Evolutionary conservation across 2,888 invertebrate genomes (phyloP).

Genomic region (Heliconius ethilla): DNA sequence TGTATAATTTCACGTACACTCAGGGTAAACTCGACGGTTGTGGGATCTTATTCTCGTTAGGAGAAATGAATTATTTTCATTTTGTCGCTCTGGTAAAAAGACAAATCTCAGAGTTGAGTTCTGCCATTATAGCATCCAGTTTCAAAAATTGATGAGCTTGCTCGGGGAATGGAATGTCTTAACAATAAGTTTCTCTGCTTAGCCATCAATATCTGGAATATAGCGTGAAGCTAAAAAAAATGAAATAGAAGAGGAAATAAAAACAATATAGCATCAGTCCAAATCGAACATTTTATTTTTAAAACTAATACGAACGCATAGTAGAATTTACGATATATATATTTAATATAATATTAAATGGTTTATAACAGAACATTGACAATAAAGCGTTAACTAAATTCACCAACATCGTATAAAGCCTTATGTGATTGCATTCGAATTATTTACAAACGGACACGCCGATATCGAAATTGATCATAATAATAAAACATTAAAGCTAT

Average conservation of each 20-base stretch:
- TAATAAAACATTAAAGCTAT: conserved; percentile 78
- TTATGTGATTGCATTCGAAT: conserved; percentile 65
- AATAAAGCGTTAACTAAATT: conserved; percentile 76
- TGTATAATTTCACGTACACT: no score
- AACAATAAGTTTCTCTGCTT: background rate
- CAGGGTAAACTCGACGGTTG: no score
- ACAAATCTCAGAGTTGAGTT: background rate
- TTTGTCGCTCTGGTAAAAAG: background rate
- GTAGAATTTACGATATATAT: conserved; percentile 81
- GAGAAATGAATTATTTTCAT: background rate
- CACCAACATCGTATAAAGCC: conserved; percentile 76
- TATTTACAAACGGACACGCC: conserved; percentile 62
- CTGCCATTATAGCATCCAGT: no score
- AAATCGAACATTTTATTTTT: conserved; percentile 79
- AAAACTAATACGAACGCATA: conserved; percentile 80
- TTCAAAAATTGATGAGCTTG: no score
- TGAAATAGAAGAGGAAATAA: conserved; percentile 38
- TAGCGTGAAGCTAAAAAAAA: background rate
- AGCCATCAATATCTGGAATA: background rate
- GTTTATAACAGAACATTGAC: conserved; percentile 78
- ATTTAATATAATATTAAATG: conserved; percentile 75
- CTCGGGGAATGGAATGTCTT: background rate
- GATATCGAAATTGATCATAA: conserved; percentile 61
- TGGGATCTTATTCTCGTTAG: no score
- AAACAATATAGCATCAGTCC: conserved; percentile 51